Evolutionary conservation across 2,888 invertebrate genomes (phyloP), one percentile per base, ranked within the genome.

Genomic region (Camponotus fellah): DNA sequence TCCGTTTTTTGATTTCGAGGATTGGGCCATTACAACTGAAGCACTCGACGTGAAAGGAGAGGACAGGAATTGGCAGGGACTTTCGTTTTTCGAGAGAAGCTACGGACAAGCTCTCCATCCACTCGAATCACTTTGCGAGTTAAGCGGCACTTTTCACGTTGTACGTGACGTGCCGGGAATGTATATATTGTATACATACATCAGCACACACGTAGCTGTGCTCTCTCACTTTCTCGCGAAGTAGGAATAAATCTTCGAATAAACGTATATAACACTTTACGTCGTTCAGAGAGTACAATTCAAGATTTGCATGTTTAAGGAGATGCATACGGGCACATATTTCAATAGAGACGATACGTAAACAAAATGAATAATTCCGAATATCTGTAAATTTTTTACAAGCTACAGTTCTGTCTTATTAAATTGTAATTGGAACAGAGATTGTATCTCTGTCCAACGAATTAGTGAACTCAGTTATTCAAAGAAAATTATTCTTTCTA

Each of bases 91-190:
- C 40, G 49, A 46, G 72, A 58, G 80, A 40, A 49, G 66, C 26
- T 79, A 46, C 37, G 71, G 26, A 26, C 49, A 40, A 32, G 56
- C 75, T 43, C 21, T 56, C 66, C 26, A 83, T 53, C 72, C 66
- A 65, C 83, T 84, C 79, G 71, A 83, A 71, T 53, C 83, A 68
- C 81, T 84, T 80, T 75, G 60, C 74, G 72, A 80, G 81, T 81
- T 74, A 74, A 74, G 72, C 74, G 58, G 72, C 68, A 68, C 81
- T 74, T 66, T 74, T 60, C 75, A 37, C 60, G 68, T 80, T 72
- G 74, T 68, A 84, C 66, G 79, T 80, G 80, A 83, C 66, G 40
- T 32, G 69, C 56, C 37, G 49, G 17, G 37, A 76, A 76, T 82
- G 64, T 65, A 82, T 34, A 56, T 82, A 66, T 79, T 65, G 46